These are phyloP conservation scores for Drosophila setifemur DNA, from an alignment of 1,140 invertebrate species.

Conservation along the genomic window DNA sequence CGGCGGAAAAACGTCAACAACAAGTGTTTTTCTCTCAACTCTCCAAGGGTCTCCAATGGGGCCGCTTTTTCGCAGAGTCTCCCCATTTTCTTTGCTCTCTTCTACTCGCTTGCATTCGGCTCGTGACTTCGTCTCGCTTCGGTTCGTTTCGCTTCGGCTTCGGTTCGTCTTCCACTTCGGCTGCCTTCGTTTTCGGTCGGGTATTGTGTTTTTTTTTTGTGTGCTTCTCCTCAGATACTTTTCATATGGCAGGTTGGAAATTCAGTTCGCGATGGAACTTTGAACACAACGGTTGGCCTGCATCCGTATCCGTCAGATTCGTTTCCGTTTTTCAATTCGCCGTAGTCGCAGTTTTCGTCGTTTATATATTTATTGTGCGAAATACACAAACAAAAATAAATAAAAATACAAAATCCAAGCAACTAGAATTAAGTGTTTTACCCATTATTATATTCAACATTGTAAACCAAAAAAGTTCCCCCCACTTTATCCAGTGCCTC, in stretches of 20 bases:
- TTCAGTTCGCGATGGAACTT: conserved; percentile 81
- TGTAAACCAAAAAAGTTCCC: neutral
- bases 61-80: neutral
- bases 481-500: conserved; percentile 42
- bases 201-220: too few species aligned
- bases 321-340: conserved; percentile 62
- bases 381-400: too few species aligned
- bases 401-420: neutral
- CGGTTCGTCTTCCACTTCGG: conserved; percentile 5
- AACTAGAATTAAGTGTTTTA: neutral
- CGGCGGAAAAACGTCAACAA: conserved; percentile 57
- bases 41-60: conserved; percentile 18
- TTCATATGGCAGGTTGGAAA: conserved; percentile 39
- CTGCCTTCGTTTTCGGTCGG: conserved; percentile 10
- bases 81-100: neutral
- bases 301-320: conserved; percentile 43
- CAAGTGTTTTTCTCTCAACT: conserved; percentile 67
- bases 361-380: conserved; percentile 31
- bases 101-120: conserved; percentile 21
- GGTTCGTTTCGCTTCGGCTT: conserved; percentile 33
- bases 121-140: conserved; percentile 15
- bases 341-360: conserved; percentile 34
- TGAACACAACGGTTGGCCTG: conserved; percentile 80
- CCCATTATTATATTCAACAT: neutral
- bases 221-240: too few species aligned